Conservation (phyloP, 2,888 invertebrate species). For the Palloptera scutellata region DNA sequence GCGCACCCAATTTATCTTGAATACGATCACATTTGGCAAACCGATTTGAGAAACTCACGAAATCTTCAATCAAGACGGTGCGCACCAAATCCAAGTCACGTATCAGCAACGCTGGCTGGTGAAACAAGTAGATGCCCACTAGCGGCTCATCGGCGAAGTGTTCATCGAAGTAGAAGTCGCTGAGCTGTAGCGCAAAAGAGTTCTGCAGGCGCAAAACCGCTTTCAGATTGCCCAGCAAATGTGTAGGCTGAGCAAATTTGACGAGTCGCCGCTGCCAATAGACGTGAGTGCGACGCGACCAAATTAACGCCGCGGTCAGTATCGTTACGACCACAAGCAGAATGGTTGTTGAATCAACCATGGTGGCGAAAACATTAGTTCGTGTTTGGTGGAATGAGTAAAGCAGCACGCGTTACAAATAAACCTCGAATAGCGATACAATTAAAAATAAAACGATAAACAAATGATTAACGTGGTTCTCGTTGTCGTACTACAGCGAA, state of each 20-base stretch:
- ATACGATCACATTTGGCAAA: slow-evolving; percentile 55
- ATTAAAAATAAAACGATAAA: no score
- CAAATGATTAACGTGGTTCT: no score
- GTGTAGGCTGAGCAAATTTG: slow-evolving; percentile 59
- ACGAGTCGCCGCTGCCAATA: slow-evolving; percentile 63
- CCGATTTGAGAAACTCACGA: slow-evolving; percentile 62
- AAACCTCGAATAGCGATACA: no score
- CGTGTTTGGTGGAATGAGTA: background rate
- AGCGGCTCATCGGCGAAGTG: slow-evolving; percentile 51
- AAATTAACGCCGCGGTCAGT: slow-evolving; percentile 50
- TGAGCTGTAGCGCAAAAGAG: slow-evolving; percentile 57
- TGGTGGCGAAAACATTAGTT: slow-evolving; percentile 37
- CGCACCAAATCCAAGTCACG: slow-evolving; percentile 65
- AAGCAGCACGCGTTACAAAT: no score
- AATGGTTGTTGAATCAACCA: slow-evolving; percentile 57
- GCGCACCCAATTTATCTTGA: slow-evolving; percentile 62
- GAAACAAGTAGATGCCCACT: slow-evolving; percentile 64
- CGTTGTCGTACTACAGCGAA: background rate
- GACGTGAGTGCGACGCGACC: slow-evolving; percentile 64
- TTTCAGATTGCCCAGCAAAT: slow-evolving; percentile 64
- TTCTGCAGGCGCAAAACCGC: slow-evolving; percentile 58
- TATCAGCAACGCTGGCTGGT: slow-evolving; percentile 64
- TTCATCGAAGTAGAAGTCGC: slow-evolving; percentile 59
- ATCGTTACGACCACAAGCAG: slow-evolving; percentile 53
- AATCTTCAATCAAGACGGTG: slow-evolving; percentile 65